Percentiles rank a stretch among this genome's conserved stretches.
Evolutionary conservation across 2,888 invertebrate species (phyloP).

Genomic region (Dioctria linearis): DNA sequence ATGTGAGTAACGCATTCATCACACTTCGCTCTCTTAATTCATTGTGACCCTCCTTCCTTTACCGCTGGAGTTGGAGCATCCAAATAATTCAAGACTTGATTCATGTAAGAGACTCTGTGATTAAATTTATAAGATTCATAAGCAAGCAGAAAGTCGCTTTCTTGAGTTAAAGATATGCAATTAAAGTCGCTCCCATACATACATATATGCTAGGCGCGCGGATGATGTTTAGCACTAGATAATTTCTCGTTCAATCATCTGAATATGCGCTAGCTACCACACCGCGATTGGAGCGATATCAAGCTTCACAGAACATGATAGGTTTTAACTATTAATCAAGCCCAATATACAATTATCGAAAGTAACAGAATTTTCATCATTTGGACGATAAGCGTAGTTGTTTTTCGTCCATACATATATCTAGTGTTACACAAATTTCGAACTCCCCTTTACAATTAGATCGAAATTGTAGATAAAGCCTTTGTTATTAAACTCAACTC

Average conservation of each 20-base stretch:
- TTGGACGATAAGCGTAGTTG: too few relatives aligned
- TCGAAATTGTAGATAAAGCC: too few relatives aligned
- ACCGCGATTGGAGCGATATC: background rate
- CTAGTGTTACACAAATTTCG: too few relatives aligned
- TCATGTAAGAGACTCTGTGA: constrained; percentile 1
- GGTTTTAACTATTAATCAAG: constrained; percentile 25
- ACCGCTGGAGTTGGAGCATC: background rate
- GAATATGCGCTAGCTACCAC: constrained; percentile 5
- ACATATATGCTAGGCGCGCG: background rate
- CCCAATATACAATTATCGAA: constrained; percentile 7
- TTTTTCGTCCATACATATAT: too few relatives aligned
- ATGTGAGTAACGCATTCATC: constrained; percentile 27
- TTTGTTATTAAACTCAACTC: too few relatives aligned
- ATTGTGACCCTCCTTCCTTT: constrained; percentile 1
- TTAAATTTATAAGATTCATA: background rate
- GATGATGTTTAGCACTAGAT: constrained; percentile 37
- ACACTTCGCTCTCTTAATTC: constrained; percentile 25
- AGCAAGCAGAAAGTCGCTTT: constrained; percentile 14
- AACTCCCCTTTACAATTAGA: too few relatives aligned
- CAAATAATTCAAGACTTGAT: constrained; percentile 4
- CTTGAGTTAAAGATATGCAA: constrained; percentile 19
- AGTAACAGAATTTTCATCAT: constrained; percentile 16
- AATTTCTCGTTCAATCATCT: constrained; percentile 24
- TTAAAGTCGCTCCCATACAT: constrained; percentile 27
- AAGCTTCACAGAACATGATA: background rate